Conservation (phyloP, 92 coral and sea anemone genomes). For the Bergia sp. region DNA sequence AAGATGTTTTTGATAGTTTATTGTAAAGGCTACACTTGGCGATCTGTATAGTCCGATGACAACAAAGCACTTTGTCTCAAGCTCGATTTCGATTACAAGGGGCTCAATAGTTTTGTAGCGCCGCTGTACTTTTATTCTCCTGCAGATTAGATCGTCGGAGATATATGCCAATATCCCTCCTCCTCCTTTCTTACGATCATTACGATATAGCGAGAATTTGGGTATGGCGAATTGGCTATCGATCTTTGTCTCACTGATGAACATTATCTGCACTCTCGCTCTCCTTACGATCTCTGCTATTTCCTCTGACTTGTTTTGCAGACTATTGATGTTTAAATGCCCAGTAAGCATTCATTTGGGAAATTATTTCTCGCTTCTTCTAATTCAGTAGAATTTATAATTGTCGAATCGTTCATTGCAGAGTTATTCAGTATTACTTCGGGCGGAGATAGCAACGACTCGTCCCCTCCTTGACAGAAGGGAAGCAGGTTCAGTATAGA, state of each 20-base stretch:
- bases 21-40: conserved; percentile 18
- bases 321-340: conserved; percentile 39
- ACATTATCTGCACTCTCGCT: neutral
- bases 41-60: conserved; percentile 49
- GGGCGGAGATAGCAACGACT: too few species aligned
- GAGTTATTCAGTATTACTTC: too few species aligned
- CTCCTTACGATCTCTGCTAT: neutral
- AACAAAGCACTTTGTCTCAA: conserved; percentile 6
- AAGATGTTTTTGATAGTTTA: too few species aligned
- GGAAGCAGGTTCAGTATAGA: too few species aligned
- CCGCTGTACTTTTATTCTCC: conserved; percentile 34
- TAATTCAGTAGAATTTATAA: too few species aligned
- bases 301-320: conserved; percentile 38
- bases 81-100: conserved; percentile 37
- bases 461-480: too few species aligned
- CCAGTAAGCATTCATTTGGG: conserved; percentile 8
- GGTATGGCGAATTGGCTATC: conserved; percentile 30
- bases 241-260: conserved; percentile 34
- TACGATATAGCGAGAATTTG: neutral
- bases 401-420: too few species aligned
- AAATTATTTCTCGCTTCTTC: too few species aligned
- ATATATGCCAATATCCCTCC: conserved; percentile 31
- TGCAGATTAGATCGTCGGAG: conserved; percentile 5
- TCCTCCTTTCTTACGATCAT: conserved; percentile 40
- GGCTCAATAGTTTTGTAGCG: conserved; percentile 45